Conservation (phyloP, 2,888 invertebrate genomes). For the Tinea trinotella region DNA sequence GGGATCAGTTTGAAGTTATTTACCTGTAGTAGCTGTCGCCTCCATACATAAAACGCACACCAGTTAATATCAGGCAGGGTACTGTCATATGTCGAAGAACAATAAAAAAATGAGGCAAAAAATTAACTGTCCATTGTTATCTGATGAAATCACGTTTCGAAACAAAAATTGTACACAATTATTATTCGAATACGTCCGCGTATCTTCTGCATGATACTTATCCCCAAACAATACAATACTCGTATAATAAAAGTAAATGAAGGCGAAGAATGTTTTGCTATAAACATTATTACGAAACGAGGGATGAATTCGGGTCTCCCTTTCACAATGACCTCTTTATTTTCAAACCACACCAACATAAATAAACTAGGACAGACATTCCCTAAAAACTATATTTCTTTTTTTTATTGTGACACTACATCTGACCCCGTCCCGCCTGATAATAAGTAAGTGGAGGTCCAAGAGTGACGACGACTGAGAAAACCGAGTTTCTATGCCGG, state of each 20-base stretch:
- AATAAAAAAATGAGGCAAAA: too few relatives aligned
- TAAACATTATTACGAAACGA: constrained; percentile 34
- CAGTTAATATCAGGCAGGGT: too few relatives aligned
- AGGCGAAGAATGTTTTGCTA: constrained; percentile 32
- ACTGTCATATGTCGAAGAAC: too few relatives aligned
- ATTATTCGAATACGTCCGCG: not conserved
- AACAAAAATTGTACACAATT: not conserved
- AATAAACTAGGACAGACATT: not conserved
- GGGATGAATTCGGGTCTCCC: constrained; percentile 33
- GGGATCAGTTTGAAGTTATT: too few relatives aligned
- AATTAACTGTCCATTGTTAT: too few relatives aligned
- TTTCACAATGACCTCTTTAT: constrained; percentile 1
- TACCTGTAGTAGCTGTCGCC: too few relatives aligned
- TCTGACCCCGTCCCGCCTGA: too few relatives aligned
- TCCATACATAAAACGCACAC: too few relatives aligned
- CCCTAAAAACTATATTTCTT: not conserved
- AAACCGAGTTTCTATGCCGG: too few relatives aligned
- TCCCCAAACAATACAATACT: not conserved
- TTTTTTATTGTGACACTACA: too few relatives aligned
- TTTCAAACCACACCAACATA: not conserved
- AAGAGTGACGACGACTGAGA: too few relatives aligned
- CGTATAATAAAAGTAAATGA: constrained; percentile 28
- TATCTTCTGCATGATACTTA: not conserved
- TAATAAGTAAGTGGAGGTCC: too few relatives aligned
- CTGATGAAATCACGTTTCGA: not conserved